phyloP scores from a whole-genome alignment of 2,113 vertebrate genomes.

The Prochilodus magdalenae region DNA sequence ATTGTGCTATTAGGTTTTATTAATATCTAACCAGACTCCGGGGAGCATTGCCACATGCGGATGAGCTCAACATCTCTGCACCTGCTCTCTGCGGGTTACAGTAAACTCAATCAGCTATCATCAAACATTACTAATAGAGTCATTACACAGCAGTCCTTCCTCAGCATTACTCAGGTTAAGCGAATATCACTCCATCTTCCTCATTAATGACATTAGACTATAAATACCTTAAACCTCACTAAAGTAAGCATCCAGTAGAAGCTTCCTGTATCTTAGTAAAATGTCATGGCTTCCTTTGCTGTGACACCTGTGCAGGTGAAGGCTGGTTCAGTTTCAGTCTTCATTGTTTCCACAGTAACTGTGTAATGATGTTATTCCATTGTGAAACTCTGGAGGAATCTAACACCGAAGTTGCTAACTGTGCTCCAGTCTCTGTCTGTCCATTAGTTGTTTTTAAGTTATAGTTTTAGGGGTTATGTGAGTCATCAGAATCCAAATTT shows the following conservation, averaged over 20 bases:
- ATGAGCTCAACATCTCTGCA: background rate
- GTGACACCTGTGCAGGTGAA: background rate
- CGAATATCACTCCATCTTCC: conserved; percentile 9
- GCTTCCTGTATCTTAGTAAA: background rate
- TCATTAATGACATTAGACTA: background rate
- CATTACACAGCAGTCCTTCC: background rate
- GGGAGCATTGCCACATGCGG: background rate
- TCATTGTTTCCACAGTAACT: background rate
- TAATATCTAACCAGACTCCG: too few relatives aligned
- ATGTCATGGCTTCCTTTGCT: background rate
- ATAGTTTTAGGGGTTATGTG: background rate
- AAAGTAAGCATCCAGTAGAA: background rate
- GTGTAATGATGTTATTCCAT: background rate
- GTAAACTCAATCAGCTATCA: background rate
- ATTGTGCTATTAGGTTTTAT: too few relatives aligned
- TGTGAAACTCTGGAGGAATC: background rate
- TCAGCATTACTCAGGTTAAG: background rate
- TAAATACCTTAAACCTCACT: background rate
- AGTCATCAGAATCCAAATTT: background rate
- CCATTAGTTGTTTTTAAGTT: background rate
- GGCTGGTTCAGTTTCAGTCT: background rate
- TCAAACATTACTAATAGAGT: background rate
- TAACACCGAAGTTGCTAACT: too few relatives aligned
- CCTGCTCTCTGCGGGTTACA: background rate
- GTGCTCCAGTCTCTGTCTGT: background rate